Base-by-base conservation (phyloP, 2,113 vertebrate species). In the Phalacrocorax brasilianus region DNA sequence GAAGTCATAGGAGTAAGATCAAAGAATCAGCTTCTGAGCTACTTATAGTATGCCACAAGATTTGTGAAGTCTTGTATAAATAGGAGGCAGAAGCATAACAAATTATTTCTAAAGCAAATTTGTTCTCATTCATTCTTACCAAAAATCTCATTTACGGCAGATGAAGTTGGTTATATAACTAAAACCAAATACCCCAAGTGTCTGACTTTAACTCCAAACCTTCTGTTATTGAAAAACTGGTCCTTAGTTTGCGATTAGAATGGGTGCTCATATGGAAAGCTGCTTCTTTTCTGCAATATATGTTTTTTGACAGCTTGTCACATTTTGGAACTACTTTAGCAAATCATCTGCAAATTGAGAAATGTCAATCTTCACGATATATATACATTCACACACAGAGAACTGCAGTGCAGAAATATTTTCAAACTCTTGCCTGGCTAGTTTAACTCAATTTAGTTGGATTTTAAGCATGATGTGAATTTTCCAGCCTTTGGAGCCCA, bases 281-380 rank as follows among this genome's bases (percentile, higher is more conserved):
- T 94, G 91, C 61, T 88, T 86, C 80, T 87, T 83, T 89, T 96
- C 92, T 81, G 85, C 93, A 96, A 95, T 95, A 82, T 47, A 96
- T 89, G 58, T 14, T 94, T 97, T 96, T 76, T 95, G 97, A 97
- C 96, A 97, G 95, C 80, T 96, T 94, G 85, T 97, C 91, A 97
- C 88, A 94, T 85, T 97, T 91, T 91, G 86, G 87, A 96, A 92
- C 83, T 98, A 97, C 97, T 98, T 98, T 94, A 93, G 96, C 96
- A 98, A 97, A 97, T 96, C 95, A 95, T 97, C 96, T 97, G 97
- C 94, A 97, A 97, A 94, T 97, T 50, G 67, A 97, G 96, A 97
- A 97, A 90, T 96, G 97, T 98, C 97, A 98, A 79, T 98, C 97
- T 96, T 93, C 14, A 74, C 68, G 38, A 94, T 95, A 94, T 91